phyloP scores from a whole-genome alignment of 1,140 invertebrate species.

The Cydia fagiglandana region DNA sequence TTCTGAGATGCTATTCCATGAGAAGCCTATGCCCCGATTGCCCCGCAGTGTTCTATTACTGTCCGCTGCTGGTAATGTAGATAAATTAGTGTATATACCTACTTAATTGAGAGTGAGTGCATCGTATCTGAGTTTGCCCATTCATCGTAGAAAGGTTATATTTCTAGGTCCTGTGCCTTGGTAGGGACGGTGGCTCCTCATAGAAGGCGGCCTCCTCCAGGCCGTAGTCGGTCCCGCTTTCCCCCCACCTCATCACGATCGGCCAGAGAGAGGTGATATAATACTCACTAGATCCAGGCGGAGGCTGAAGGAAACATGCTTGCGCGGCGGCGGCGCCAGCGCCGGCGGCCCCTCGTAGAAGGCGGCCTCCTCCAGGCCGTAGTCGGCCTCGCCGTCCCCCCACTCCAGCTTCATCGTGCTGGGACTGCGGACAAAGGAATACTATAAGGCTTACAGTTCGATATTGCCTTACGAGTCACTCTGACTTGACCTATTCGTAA shows the following conservation, averaged over 20 bases:
- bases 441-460: too few species aligned
- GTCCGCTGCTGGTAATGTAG: too few species aligned
- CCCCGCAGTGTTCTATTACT: too few species aligned
- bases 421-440: constrained; percentile 57
- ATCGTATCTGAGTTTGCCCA: too few species aligned
- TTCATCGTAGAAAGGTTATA: too few species aligned
- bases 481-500: too few species aligned
- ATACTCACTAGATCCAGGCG: constrained; percentile 67
- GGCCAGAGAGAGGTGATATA: not conserved
- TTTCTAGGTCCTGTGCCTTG: too few species aligned
- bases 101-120: too few species aligned
- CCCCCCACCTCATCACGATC: constrained; percentile 63
- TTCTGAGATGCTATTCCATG: too few species aligned
- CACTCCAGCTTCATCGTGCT: constrained; percentile 78
- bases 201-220: constrained; percentile 77
- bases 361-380: constrained; percentile 73
- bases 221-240: constrained; percentile 73
- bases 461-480: too few species aligned
- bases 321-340: constrained; percentile 60
- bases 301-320: constrained; percentile 75
- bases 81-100: too few species aligned
- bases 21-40: too few species aligned
- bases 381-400: constrained; percentile 72
- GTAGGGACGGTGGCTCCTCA: constrained; percentile 55
- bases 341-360: constrained; percentile 72